Evolutionary conservation across 2,113 vertebrate genomes (phyloP), one percentile per base, ranked within the genome.

Genomic region (Bolborhynchus lineola): DNA sequence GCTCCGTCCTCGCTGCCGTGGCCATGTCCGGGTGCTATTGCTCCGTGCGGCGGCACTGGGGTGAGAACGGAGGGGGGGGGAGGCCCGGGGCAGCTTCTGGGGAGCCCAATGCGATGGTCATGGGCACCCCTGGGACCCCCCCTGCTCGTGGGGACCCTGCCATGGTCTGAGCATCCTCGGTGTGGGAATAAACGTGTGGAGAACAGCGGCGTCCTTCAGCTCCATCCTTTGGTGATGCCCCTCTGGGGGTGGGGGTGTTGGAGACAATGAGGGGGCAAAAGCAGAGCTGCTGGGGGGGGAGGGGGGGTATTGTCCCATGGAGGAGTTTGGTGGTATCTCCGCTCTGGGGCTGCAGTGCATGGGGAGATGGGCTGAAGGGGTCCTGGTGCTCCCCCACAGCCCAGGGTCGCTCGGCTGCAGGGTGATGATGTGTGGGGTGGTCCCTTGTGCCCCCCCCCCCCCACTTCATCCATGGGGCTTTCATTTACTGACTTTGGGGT

Each of bases 361-460:
- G 13, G 33, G 20, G 35, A 49, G 16, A 24, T 5, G 28, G 20
- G 35, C 16, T 19, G 21, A 37, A 24, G n/a, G 44, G 15, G n/a
- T n/a, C 53, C 12, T 7, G 7, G 35, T 20, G 75, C 57, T 52
- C 47, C 29, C 47, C n/a, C 18, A 11, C 6, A 15, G 37, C 28
- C 59, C 46, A 26, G 19, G 39, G 10, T 7, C 31, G 57, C 74
- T 62, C 11, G 6, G 46, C 46, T 47, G 46, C 53, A 33, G 31
- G 53, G 53, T 20, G 53, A 33, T 57, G 53, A 8, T 57, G 31
- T 33, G 53, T 7, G 31, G 46, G 29, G 25, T 1, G 3, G 3
- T 31, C 2, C 7, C 0, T 0, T 4, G 3, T 9, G 26, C 5
- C 25, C 21, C 25, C 7, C n/a, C 5, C 29, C 21, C 25, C 7